Evolutionary conservation across 92 coral and sea anemone species (phyloP).

Genomic region (Isaurus tuberculatus): DNA sequence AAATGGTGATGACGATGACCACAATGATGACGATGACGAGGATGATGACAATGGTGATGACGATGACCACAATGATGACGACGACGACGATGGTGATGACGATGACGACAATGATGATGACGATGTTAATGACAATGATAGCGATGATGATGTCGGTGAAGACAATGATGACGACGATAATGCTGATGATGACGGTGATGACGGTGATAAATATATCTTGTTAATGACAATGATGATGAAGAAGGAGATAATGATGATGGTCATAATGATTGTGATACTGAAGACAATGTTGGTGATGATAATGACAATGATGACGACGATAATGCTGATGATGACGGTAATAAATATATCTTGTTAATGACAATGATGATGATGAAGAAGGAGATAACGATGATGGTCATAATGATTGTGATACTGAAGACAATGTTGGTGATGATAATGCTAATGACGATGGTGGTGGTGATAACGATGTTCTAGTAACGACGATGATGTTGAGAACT

Average conservation of each 20-base stretch:
- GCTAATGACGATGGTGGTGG: not conserved
- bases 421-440: not conserved
- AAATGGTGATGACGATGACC: not conserved
- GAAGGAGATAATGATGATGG: not conserved
- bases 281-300: not conserved
- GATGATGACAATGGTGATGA: not conserved
- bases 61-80: too few species aligned
- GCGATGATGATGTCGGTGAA: not conserved
- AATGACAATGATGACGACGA: not conserved
- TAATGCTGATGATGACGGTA: too few species aligned
- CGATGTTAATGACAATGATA: not conserved
- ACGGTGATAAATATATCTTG: too few species aligned
- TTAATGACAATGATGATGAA: not conserved
- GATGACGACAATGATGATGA: too few species aligned
- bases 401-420: not conserved
- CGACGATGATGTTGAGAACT: not conserved
- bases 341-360: not conserved
- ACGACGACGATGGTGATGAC: too few species aligned
- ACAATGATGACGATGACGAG: not conserved
- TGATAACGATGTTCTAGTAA: not conserved
- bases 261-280: not conserved
- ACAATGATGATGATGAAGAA: not conserved
- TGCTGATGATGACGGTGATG: not conserved
- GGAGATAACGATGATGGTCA: not conserved
- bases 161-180: not conserved